Base-by-base conservation (phyloP, 2,797 vertebrate genomes). In the Phataginus tricuspis region DNA sequence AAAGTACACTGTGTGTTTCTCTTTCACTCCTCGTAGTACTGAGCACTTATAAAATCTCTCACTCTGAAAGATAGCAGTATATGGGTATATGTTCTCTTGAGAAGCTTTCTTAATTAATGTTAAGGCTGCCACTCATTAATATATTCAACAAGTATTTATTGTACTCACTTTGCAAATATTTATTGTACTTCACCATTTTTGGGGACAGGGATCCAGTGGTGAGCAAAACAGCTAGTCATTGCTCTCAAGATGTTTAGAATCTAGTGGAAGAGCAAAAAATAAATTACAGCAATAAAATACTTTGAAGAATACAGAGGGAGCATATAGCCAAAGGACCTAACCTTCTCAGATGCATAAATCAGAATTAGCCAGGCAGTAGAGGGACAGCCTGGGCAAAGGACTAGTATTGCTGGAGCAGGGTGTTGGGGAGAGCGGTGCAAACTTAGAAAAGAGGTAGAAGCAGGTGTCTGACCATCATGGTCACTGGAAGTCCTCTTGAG, bases 41-140 rank as follows among this genome's bases (percentile, higher is more conserved):
- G 15, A 51, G 3, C 13, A 42, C 2, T 57, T 94, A 86, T 14
- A 72, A 84, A 93, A 86, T 82, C 39, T 92, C 8, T 55, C 23
- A 55, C 23, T 82, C 55, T 71, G 64, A 90, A 80, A 86, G 77
- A 68, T 4, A 57, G 57, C 79, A 19, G 21, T 57, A 19, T 66
- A n/a, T 39, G 45, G 45, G 12, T 16, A 27, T 69, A 31, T 88
- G 18, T 87, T 51, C 19, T 87, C 61, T 85, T 83, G 19, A 82
- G 68, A 49, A 93, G 25, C 45, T 83, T 94, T 86, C 45, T 85
- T 88, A 55, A 39, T 80, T 87, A 78, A 53, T 71, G 34, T 69
- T 78, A 75, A 39, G 31, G 23, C 57, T 78, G 37, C 1, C 23
- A 72, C 94, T 84, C 16, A 80, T 69, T 87, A 72, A 90, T 37